phyloP scores from a whole-genome alignment of 2,888 invertebrate species.

The Apantesis nais region DNA sequence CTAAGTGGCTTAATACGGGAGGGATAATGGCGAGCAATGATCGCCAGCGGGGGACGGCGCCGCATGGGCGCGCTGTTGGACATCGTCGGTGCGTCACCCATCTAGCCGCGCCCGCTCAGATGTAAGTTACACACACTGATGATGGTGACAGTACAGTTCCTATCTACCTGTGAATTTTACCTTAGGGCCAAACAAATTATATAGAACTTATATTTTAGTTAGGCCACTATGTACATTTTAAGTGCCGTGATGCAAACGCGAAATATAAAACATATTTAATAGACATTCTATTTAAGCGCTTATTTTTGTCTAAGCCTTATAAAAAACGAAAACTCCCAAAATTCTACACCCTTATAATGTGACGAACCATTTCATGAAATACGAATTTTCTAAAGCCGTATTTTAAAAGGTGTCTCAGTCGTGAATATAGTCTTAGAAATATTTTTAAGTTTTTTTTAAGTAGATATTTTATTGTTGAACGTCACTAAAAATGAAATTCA shows the following conservation, averaged over 20 bases:
- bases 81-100: conserved; percentile 67
- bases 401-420: no score
- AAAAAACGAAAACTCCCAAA: background rate
- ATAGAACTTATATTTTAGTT: background rate
- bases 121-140: conserved; percentile 30
- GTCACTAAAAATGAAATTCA: no score
- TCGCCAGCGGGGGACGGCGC: conserved; percentile 82
- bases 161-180: background rate
- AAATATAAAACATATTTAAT: background rate
- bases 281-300: background rate
- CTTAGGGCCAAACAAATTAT: background rate
- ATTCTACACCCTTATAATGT: no score
- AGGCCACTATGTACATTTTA: background rate
- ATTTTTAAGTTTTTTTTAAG: no score
- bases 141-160: background rate
- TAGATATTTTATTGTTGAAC: no score
- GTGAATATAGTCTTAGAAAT: no score
- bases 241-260: no score
- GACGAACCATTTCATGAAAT: no score
- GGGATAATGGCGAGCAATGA: conserved; percentile 84
- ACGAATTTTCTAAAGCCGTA: no score
- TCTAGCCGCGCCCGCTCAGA: conserved; percentile 40
- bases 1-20: conserved; percentile 86
- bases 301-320: background rate
- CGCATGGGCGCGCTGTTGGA: conserved; percentile 72